Percentiles rank a stretch among this genome's conserved stretches.
These are phyloP conservation scores for Melanotaenia pygmaea DNA, from an alignment of 2,797 vertebrate species.

Conservation along the genomic window DNA sequence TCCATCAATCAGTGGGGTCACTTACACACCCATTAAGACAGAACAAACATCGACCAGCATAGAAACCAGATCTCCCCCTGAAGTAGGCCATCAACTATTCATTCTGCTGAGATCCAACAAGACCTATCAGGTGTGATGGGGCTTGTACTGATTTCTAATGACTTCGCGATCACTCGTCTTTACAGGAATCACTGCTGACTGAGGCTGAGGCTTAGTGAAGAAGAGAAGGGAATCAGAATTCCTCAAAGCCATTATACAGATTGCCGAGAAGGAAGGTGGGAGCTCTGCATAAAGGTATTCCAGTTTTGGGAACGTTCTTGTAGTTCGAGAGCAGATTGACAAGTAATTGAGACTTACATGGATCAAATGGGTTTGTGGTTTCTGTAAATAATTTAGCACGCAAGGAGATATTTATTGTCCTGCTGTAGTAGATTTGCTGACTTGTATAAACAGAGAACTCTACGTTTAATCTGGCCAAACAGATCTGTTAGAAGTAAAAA, in stretches of 20 bases:
- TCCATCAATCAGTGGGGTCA: conserved; percentile 54
- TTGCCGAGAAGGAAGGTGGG: conserved; percentile 30
- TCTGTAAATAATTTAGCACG: conserved; percentile 41
- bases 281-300: conserved; percentile 46
- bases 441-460: conserved; percentile 9
- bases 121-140: conserved; percentile 68
- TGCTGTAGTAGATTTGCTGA: conserved; percentile 11
- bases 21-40: conserved; percentile 65
- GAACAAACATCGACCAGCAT: conserved; percentile 31
- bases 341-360: conserved; percentile 26
- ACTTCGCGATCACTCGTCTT: conserved; percentile 18
- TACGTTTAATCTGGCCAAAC: conserved; percentile 5
- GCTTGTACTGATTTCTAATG: conserved; percentile 68
- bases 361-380: conserved; percentile 15
- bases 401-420: conserved; percentile 25
- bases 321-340: conserved; percentile 18
- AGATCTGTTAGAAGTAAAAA: neutral
- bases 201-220: neutral
- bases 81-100: conserved; percentile 82
- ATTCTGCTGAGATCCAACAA: conserved; percentile 62
- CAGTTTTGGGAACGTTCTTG: conserved; percentile 41
- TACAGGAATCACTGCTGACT: conserved; percentile 62
- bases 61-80: conserved; percentile 70
- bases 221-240: conserved; percentile 15
- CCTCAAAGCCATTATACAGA: conserved; percentile 37